Evolutionary conservation across 2,888 invertebrate genomes (phyloP).

Genomic region (Eubasilissa splendida): DNA sequence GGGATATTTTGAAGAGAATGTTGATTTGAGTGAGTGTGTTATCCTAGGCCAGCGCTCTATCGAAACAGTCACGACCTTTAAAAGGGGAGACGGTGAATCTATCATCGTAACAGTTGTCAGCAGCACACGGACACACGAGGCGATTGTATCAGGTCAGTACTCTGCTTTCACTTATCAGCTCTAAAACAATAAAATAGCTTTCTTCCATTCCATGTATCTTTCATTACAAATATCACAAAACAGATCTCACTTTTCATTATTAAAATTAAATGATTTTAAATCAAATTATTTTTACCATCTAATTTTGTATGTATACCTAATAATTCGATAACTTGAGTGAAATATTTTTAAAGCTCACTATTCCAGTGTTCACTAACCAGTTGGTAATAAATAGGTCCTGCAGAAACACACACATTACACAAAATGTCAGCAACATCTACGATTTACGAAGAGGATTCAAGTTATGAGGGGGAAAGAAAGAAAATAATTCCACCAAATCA

Average conservation of each 20-base stretch:
- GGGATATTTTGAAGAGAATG: conserved; percentile 31
- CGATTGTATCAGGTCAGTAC: conserved; percentile 76
- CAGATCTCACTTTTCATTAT: conserved; percentile 18
- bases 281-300: conserved; percentile 22
- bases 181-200: conserved; percentile 28
- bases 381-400: conserved; percentile 71
- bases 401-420: conserved; percentile 78
- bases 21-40: conserved; percentile 59
- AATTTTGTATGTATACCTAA: conserved; percentile 36
- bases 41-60: conserved; percentile 71
- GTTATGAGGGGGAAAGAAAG: conserved; percentile 60
- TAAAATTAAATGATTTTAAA: conserved; percentile 27
- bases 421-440: conserved; percentile 76
- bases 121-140: conserved; percentile 76
- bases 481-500: conserved; percentile 69
- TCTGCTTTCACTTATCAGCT: conserved; percentile 30
- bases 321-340: conserved; percentile 49
- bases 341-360: conserved; percentile 46
- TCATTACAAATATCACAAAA: conserved; percentile 12
- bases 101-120: conserved; percentile 74
- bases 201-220: background rate
- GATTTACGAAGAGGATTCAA: conserved; percentile 71
- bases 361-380: conserved; percentile 54
- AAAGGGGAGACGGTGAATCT: conserved; percentile 69
- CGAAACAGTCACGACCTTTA: conserved; percentile 73